Evolutionary conservation across 2,113 vertebrate genomes (phyloP).

Genomic region (Hucho hucho): DNA sequence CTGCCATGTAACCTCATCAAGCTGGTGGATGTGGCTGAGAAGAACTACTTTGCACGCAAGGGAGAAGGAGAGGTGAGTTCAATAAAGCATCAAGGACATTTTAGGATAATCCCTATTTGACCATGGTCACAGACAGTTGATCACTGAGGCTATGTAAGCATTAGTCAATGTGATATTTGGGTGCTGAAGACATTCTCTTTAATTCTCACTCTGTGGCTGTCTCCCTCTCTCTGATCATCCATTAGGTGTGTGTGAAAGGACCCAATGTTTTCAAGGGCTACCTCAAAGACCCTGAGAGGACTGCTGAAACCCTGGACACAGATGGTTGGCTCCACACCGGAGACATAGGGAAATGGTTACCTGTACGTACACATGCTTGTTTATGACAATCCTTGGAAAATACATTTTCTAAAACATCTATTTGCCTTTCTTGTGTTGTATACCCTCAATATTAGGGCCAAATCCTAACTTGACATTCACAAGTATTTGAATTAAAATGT

Average conservation of each 20-base stretch:
- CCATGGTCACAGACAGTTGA: background rate
- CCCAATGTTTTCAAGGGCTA: conserved; percentile 98
- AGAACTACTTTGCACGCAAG: conserved; percentile 94
- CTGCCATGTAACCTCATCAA: conserved; percentile 95
- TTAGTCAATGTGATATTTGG: too few species aligned
- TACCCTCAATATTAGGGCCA: background rate
- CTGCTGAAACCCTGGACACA: conserved; percentile 85
- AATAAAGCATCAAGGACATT: background rate
- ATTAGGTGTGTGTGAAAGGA: conserved; percentile 95
- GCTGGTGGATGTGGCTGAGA: conserved; percentile 90
- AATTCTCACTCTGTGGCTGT: background rate
- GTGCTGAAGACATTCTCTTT: too few species aligned
- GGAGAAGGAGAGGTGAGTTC: conserved; percentile 91
- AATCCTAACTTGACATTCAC: too few species aligned
- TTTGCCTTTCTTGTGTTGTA: background rate
- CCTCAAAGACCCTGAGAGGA: conserved; percentile 89
- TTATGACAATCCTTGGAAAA: background rate
- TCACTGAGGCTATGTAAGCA: too few species aligned
- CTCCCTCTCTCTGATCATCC: background rate
- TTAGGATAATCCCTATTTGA: background rate
- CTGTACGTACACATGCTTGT: conserved; percentile 70
- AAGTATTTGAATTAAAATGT: too few species aligned
- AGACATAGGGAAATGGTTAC: conserved; percentile 94
- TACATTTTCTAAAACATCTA: background rate
- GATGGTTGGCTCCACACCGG: conserved; percentile 97